These are phyloP conservation scores for Uropetala carovei DNA, from an alignment of 2,888 invertebrate species.

Conservation along the genomic window DNA sequence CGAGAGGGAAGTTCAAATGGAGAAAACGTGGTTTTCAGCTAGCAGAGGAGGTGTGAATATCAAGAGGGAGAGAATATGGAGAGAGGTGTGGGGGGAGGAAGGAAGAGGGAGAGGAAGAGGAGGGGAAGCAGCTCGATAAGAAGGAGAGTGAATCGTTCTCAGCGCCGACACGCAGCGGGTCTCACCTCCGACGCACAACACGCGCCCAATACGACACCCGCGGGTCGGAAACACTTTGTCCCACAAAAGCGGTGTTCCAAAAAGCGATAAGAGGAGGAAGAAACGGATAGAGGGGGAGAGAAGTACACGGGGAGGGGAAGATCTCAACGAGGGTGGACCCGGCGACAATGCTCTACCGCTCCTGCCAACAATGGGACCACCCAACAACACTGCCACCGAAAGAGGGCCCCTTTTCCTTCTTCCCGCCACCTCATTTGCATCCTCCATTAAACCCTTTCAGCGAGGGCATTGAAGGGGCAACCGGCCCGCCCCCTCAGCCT, in stretches of 20 bases:
- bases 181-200: slow-evolving; percentile 10
- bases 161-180: background rate
- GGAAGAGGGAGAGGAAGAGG: background rate
- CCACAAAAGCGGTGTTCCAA: slow-evolving; percentile 32
- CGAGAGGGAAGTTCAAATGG: too few relatives aligned
- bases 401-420: background rate
- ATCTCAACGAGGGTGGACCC: background rate
- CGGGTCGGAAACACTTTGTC: slow-evolving; percentile 53
- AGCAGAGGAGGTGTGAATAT: background rate
- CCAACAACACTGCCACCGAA: background rate
- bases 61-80: background rate
- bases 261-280: background rate
- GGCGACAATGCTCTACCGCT: slow-evolving; percentile 45
- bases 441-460: slow-evolving; percentile 60
- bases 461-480: slow-evolving; percentile 38
- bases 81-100: background rate
- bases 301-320: background rate
- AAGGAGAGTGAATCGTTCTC: background rate
- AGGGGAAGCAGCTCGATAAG: background rate
- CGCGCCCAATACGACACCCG: slow-evolving; percentile 9
- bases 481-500: background rate
- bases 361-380: slow-evolving; percentile 51
- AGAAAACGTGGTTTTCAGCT: too few relatives aligned
- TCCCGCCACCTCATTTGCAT: slow-evolving; percentile 50
- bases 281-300: background rate